A percentile compares a stretch with the other conserved stretches of the same genome.
phyloP scores from a whole-genome alignment of 2,888 invertebrate genomes.

The Pyralis farinalis region DNA sequence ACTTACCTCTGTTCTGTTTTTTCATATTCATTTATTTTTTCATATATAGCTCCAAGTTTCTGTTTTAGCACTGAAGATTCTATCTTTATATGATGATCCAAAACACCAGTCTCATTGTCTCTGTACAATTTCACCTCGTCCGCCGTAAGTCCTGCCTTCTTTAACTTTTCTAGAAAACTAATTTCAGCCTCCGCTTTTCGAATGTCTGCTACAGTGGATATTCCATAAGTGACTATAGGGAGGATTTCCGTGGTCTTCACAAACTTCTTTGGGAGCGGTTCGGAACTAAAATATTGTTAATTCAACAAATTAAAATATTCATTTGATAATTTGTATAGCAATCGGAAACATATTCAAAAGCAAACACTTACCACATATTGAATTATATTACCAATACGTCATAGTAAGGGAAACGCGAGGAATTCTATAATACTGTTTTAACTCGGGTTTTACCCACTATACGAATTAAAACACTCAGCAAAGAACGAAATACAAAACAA shows the following conservation, averaged over 20 bases:
- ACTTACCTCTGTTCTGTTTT: slow-evolving; percentile 38
- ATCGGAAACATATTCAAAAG: no score
- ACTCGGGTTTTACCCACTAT: no score
- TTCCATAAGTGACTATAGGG: slow-evolving; percentile 64
- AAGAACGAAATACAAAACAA: no score
- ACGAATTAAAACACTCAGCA: no score
- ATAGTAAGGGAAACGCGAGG: no score
- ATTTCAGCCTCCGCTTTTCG: slow-evolving; percentile 53
- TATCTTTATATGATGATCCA: slow-evolving; percentile 46
- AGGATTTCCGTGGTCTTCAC: slow-evolving; percentile 59
- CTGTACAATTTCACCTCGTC: slow-evolving; percentile 74
- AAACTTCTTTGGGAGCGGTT: slow-evolving; percentile 59
- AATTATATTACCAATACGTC: no score
- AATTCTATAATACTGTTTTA: no score
- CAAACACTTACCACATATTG: no score
- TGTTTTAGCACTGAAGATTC: slow-evolving; percentile 48
- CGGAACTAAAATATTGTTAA: slow-evolving; percentile 51
- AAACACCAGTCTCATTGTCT: slow-evolving; percentile 60
- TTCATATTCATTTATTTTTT: slow-evolving; percentile 47
- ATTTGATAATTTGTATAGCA: no score
- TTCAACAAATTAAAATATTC: no score
- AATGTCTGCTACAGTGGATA: slow-evolving; percentile 64
- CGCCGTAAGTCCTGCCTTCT: slow-evolving; percentile 63
- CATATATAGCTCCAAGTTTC: slow-evolving; percentile 48
- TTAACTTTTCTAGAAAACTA: slow-evolving; percentile 63